Percentiles rank a stretch among this genome's conserved stretches.
Conservation (phyloP, 2,113 vertebrate genomes). For the Indri indri region DNA sequence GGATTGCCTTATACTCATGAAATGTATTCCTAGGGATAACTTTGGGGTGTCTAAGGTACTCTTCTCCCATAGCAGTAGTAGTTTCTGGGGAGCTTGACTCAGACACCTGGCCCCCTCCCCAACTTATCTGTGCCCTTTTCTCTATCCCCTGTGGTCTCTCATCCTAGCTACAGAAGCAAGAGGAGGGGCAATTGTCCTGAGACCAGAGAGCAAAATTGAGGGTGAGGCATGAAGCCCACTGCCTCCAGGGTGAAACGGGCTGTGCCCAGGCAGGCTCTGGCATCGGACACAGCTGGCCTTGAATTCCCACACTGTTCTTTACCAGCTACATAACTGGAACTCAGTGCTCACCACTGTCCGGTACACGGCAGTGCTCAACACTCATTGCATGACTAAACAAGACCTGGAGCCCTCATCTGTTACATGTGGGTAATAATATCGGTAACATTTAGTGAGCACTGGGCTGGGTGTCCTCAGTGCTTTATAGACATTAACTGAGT, state of each 20-base stretch:
- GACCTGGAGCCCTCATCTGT: neutral
- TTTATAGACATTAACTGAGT: neutral
- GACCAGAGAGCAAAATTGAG: neutral
- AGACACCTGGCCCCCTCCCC: neutral
- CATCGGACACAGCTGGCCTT: neutral
- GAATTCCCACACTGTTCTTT: neutral
- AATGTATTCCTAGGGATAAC: neutral
- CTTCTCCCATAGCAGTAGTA: neutral
- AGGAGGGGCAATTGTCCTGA: neutral
- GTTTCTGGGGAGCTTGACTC: neutral
- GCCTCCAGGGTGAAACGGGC: fast-evolving
- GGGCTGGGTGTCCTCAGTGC: neutral
- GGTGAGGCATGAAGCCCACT: neutral
- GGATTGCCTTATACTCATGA: neutral
- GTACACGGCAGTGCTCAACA: neutral
- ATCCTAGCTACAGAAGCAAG: neutral
- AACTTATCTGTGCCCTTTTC: neutral
- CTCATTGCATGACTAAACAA: neutral
- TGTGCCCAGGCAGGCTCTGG: neutral
- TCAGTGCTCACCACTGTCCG: neutral
- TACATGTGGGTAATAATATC: neutral
- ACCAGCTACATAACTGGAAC: neutral
- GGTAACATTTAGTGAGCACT: too few species aligned
- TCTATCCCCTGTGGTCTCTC: neutral
- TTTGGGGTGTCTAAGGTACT: neutral